Evolutionary conservation across 2,797 vertebrate species (phyloP).

Genomic region (Podarcis siculus): DNA sequence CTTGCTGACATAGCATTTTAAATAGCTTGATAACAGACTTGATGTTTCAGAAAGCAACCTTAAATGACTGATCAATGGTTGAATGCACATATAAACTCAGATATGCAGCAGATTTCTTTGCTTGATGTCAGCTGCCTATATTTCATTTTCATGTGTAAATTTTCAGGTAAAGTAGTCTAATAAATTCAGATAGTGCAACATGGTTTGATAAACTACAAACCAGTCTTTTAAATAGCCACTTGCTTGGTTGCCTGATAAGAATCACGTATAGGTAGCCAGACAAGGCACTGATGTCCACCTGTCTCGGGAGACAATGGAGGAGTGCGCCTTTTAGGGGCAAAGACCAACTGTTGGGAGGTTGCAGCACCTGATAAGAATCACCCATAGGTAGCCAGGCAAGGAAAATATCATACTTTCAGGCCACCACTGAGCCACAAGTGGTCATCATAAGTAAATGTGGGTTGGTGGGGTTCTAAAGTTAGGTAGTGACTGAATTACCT

Average conservation of each 20-base stretch:
- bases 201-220: background rate
- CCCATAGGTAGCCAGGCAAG: background rate
- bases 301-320: too few species aligned
- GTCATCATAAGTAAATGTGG: background rate
- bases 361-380: background rate
- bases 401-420: background rate
- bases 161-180: background rate
- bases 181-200: background rate
- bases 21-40: constrained; percentile 47
- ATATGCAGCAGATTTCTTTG: background rate
- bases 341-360: too few species aligned
- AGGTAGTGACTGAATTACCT: background rate
- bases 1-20: constrained; percentile 55
- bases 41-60: constrained; percentile 60
- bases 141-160: background rate
- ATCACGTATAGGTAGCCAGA: background rate
- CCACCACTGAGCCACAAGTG: background rate
- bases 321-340: too few species aligned
- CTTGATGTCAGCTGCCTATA: background rate
- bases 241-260: background rate
- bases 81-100: background rate
- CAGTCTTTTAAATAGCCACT: background rate
- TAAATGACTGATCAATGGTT: constrained; percentile 53
- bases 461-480: background rate
- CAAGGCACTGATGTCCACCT: background rate